Evolutionary conservation across 1,140 invertebrate species (phyloP).

Genomic region (Megalopta genalis): DNA sequence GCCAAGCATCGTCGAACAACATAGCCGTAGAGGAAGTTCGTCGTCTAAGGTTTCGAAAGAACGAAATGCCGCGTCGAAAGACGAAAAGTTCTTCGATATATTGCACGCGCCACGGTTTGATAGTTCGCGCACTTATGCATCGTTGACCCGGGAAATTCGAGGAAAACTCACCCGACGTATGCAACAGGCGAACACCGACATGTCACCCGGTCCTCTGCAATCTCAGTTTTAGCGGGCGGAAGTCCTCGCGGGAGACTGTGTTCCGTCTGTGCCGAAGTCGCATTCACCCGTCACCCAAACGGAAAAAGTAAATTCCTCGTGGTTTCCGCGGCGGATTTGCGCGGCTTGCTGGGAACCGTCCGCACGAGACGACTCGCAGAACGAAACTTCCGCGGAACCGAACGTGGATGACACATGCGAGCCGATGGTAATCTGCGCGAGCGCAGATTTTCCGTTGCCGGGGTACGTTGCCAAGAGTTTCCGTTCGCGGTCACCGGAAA

Average conservation of each 20-base stretch:
- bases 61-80: too few species aligned
- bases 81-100: too few species aligned
- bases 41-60: too few species aligned
- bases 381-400: constrained; percentile 9
- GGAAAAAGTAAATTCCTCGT: neutral
- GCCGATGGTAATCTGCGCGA: neutral
- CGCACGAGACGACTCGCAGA: constrained; percentile 3
- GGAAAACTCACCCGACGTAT: constrained; percentile 71
- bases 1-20: too few species aligned
- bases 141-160: neutral
- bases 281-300: constrained; percentile 1
- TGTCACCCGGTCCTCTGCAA: constrained; percentile 24
- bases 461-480: neutral
- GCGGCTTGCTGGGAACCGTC: constrained; percentile 4
- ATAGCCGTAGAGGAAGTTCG: too few species aligned
- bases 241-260: neutral
- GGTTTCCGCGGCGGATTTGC: neutral
- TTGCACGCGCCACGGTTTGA: too few species aligned
- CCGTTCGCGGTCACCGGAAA: neutral
- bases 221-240: neutral
- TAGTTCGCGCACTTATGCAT: neutral
- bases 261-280: neutral
- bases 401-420: constrained; percentile 43
- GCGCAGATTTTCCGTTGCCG: constrained; percentile 28
- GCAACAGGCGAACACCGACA: constrained; percentile 75